phyloP scores from a whole-genome alignment of 1,140 invertebrate genomes.

The Drosophila trapezifrons region DNA sequence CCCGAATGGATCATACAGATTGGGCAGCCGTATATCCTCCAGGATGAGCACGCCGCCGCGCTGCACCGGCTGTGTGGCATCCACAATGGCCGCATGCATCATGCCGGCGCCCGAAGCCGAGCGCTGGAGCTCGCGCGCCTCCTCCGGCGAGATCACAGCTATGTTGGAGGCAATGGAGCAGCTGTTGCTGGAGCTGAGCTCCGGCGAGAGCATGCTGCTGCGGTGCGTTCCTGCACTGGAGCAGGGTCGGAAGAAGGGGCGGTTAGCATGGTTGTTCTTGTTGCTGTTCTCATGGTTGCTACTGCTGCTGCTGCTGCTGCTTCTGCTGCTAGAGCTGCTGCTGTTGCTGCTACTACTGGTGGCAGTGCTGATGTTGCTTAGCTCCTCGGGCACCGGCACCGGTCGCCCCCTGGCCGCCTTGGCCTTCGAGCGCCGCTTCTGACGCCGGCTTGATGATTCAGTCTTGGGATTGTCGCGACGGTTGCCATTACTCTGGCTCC shows the following conservation, averaged over 20 bases:
- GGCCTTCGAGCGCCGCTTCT: background rate
- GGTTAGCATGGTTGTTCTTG: constrained; percentile 2
- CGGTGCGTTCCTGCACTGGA: constrained; percentile 5
- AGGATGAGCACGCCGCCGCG: constrained; percentile 53
- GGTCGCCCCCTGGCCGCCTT: no score
- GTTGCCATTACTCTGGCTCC: background rate
- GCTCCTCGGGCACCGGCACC: constrained; percentile 25
- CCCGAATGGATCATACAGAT: constrained; percentile 43
- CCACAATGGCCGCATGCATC: constrained; percentile 40
- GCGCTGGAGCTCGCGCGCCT: constrained; percentile 61
- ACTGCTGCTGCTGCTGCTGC: constrained; percentile 4
- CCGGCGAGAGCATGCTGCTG: constrained; percentile 28
- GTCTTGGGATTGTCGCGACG: constrained; percentile 34
- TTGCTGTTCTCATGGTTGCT: constrained; percentile 3
- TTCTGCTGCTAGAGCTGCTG: background rate
- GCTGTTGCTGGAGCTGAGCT: constrained; percentile 53
- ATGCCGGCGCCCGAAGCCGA: constrained; percentile 47
- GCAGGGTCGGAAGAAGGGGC: constrained; percentile 12
- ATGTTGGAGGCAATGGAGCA: constrained; percentile 65
- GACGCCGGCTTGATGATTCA: constrained; percentile 14
- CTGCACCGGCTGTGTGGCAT: constrained; percentile 50
- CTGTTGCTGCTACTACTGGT: constrained; percentile 14
- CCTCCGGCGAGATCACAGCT: constrained; percentile 67
- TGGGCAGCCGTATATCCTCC: constrained; percentile 66
- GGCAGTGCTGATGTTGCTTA: constrained; percentile 44